These are phyloP conservation scores for Pseudopipra pipra DNA, from an alignment of 2,113 vertebrate genomes.

Conservation along the genomic window DNA sequence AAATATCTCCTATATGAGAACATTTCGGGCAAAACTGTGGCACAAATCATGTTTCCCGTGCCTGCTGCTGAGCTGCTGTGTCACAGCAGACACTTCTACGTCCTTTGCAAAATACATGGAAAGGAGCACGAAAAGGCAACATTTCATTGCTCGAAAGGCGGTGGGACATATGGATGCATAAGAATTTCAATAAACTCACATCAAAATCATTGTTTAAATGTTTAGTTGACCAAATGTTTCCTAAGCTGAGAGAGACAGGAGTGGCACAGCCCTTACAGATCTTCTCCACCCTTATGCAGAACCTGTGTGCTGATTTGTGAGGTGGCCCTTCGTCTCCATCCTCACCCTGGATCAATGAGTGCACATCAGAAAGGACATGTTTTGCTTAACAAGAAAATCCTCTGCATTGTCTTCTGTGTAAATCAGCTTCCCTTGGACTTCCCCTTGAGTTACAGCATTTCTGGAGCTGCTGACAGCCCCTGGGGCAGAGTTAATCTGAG, in stretches of 20 bases:
- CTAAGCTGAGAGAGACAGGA: neutral
- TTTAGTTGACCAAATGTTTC: neutral
- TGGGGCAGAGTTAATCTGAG: neutral
- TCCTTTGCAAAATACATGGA: neutral
- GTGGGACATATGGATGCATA: neutral
- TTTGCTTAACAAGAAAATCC: neutral
- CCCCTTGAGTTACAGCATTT: neutral
- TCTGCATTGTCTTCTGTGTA: neutral
- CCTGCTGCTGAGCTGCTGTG: neutral
- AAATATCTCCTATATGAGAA: neutral
- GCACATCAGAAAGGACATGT: neutral
- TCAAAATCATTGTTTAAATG: neutral
- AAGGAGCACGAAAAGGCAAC: neutral
- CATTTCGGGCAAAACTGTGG: neutral
- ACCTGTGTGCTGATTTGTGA: fast-evolving
- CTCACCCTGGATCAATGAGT: fast-evolving
- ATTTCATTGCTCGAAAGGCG: neutral
- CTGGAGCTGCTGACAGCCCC: neutral
- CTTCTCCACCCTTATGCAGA: neutral
- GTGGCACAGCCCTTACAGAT: neutral
- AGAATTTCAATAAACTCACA: neutral
- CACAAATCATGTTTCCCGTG: fast-evolving
- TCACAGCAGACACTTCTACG: neutral
- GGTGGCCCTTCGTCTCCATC: neutral
- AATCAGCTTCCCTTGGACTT: neutral